Base-by-base conservation (phyloP, 30 jellyfish, hydroid and myxozoan species). In the Catostylus mosaicus region DNA sequence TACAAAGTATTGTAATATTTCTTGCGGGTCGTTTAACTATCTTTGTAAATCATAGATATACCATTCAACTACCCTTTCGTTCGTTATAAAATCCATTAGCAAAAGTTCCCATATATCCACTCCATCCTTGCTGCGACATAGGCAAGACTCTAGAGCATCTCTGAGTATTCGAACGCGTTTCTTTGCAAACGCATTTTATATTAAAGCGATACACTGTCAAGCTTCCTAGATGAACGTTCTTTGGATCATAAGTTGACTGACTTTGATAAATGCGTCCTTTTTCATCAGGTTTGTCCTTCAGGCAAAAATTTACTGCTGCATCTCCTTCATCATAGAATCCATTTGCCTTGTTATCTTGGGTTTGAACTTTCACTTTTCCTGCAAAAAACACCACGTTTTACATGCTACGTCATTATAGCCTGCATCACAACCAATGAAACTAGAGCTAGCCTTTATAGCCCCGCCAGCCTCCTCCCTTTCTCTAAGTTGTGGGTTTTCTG, bases 321-420 rank as follows among this genome's bases (percentile, higher is more conserved):
- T 95, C 99, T 7, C 99, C 99, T 38, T 80, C 95, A 52, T 95
- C 97, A 51, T 82, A 95, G 67, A 82, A 70, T n/a, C 97, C 99
- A 18, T 36, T 74, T 30, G 35, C 30, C 56, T 34, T 47, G 34
- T 64, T 78, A 18, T 82, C 32, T 46, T 87, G 95, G 16, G 89
- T 80, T 12, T 73, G 64, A 64, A 78, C 45, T 50, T 91, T 73
- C 29, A 84, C 45, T 50, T 91, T 73, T 18, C 98, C 98, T 92
- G 61, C 22, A 46, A 64, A 48, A 75, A 20, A 6, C n/a, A n/a
- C n/a, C n/a, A n/a, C n/a, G n/a, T n/a, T n/a, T n/a, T n/a, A n/a
- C n/a, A n/a, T n/a, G n/a, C n/a, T n/a, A n/a, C n/a, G n/a, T n/a
- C n/a, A n/a, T n/a, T n/a, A n/a, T n/a, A n/a, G n/a, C n/a, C n/a